Base-by-base conservation (phyloP, 2,888 invertebrate genomes). In the Lymantria monacha region DNA sequence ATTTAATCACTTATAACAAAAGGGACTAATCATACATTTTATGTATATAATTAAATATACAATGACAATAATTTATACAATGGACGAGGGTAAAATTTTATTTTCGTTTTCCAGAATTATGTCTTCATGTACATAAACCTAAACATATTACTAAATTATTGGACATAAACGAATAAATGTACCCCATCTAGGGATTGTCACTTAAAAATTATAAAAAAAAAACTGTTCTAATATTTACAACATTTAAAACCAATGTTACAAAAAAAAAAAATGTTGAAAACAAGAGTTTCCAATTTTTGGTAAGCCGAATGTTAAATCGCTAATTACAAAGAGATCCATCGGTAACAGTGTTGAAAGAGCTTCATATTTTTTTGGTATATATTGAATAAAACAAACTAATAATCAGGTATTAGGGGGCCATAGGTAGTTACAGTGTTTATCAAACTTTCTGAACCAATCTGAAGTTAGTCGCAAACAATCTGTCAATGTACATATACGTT, bases 1-100 rank as follows among this genome's bases (percentile, higher is more conserved):
- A 87, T 72, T 65, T 59, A 65, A 81, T 82, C 82, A 93, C 93
- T 93, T 93, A 93, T 84, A 75, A 86, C 85, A 83, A 88, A n/a
- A 83, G 83, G 79, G 78, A 84, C 87, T 91, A 91, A 87, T 68
- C 59, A 85, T 91, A 88, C 87, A 91, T 84, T 90, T 87, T 89
- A 88, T 91, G 85, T 87, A 91, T 76, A 82, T 88, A 85, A 78
- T 85, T 87, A 87, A 87, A 67, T 71, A 78, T 78, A 79, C 83
- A 85, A 74, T 76, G 77, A 84, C 81, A 89, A 87, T 90, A 88
- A 91, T 89, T 89, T 91, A 89, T 84, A 91, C 86, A 89, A 82
- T 83, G 81, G 76, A 80, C 83, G 84, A 83, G 82, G 79, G 76
- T 70, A 69, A 76, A 79, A 22, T 22, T 22, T 22, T 55, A n/a